These are phyloP conservation scores for Margarornis squamiger DNA, from an alignment of 2,797 vertebrate genomes.

Conservation along the genomic window DNA sequence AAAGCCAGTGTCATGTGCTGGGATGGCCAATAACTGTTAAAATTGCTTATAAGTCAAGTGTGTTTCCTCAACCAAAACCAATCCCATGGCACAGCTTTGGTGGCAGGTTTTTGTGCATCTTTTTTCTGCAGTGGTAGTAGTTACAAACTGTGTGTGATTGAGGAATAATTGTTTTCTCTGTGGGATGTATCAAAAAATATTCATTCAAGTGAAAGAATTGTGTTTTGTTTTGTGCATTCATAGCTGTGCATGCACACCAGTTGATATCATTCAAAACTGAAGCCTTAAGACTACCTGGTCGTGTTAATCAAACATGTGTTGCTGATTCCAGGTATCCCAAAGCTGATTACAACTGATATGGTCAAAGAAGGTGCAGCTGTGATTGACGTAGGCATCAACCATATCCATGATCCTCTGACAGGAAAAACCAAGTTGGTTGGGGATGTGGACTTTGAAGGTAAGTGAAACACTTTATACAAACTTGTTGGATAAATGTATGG, in stretches of 20 bases:
- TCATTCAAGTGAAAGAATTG: background rate
- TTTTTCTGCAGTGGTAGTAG: background rate
- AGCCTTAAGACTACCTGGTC: background rate
- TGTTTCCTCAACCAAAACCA: background rate
- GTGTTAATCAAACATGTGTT: background rate
- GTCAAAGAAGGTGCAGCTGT: constrained; percentile 90
- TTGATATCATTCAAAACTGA: background rate
- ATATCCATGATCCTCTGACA: constrained; percentile 81
- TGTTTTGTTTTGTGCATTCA: background rate
- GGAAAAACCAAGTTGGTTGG: constrained; percentile 86
- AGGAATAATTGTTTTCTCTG: background rate
- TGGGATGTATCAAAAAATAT: background rate
- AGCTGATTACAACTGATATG: constrained; percentile 90
- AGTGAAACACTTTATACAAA: background rate
- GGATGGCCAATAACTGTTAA: background rate
- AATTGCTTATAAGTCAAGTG: background rate
- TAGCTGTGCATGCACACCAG: background rate
- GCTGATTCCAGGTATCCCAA: constrained; percentile 83
- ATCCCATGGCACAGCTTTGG: background rate
- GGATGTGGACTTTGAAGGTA: constrained; percentile 93
- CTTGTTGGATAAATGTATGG: background rate
- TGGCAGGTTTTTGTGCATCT: background rate
- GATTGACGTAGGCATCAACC: constrained; percentile 93
- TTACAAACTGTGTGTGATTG: background rate
- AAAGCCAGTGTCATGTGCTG: background rate